Evolutionary conservation across 2,113 vertebrate genomes (phyloP).

Genomic region (Rana temporaria): DNA sequence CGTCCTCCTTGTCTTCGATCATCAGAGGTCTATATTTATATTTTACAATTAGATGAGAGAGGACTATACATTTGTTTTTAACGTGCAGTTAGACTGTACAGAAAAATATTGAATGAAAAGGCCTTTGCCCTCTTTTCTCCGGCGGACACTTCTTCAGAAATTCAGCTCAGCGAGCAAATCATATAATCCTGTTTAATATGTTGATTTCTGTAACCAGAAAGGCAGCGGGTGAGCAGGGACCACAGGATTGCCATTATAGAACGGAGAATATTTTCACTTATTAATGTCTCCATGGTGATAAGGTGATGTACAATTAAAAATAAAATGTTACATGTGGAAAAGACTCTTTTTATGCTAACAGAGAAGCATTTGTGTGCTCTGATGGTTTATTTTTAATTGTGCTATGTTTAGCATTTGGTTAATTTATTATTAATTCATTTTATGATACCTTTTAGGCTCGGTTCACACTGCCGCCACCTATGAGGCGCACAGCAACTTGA

Average conservation of each 20-base stretch:
- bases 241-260: not conserved
- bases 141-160: not conserved
- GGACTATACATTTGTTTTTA: too few relatives aligned
- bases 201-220: constrained; percentile 24
- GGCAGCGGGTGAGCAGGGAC: constrained; percentile 1
- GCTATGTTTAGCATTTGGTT: too few relatives aligned
- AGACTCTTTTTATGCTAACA: not conserved
- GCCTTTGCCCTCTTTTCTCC: not conserved
- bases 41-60: too few relatives aligned
- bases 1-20: too few relatives aligned
- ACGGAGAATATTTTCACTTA: constrained; percentile 20
- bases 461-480: too few relatives aligned
- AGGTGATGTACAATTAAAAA: constrained; percentile 2
- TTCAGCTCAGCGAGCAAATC: constrained; percentile 4
- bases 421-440: too few relatives aligned
- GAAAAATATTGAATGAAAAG: not conserved
- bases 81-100: too few relatives aligned
- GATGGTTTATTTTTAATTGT: too few relatives aligned
- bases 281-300: constrained; percentile 28
- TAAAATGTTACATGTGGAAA: not conserved
- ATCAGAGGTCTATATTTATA: too few relatives aligned
- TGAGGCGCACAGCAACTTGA: too few relatives aligned
- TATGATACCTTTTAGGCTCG: too few relatives aligned
- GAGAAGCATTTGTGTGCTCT: too few relatives aligned
- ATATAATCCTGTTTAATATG: constrained; percentile 20